A percentile compares a stretch with the other conserved stretches of the same genome.
These are phyloP conservation scores for Cololabis saira DNA, from an alignment of 2,113 vertebrate genomes.

Conservation along the genomic window DNA sequence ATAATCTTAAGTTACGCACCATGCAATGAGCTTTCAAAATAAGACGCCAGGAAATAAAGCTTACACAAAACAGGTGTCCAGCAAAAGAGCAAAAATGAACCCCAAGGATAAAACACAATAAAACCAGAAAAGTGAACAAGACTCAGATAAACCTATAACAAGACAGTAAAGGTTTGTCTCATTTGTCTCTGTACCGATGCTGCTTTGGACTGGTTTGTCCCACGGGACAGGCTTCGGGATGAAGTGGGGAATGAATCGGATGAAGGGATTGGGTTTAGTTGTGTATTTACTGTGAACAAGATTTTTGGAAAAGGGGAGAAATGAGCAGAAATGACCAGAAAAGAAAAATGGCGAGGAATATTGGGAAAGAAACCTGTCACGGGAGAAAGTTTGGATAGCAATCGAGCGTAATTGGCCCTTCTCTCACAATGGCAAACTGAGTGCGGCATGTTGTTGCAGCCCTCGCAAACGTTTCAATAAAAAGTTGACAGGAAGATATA, in stretches of 20 bases:
- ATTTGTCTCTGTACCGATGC: too few species aligned
- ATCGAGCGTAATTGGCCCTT: conserved; percentile 42
- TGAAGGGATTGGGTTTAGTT: background rate
- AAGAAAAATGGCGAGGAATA: conserved; percentile 5
- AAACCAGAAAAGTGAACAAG: too few species aligned
- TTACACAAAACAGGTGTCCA: too few species aligned
- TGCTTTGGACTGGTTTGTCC: too few species aligned
- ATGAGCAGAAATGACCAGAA: conserved; percentile 6
- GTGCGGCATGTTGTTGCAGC: conserved; percentile 36
- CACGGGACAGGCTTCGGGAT: background rate
- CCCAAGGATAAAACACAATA: too few species aligned
- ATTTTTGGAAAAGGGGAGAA: conserved; percentile 5
- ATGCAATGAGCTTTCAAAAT: too few species aligned
- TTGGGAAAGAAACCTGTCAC: conserved; percentile 24
- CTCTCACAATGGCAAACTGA: conserved; percentile 67
- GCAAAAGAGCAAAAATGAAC: too few species aligned
- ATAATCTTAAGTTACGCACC: too few species aligned
- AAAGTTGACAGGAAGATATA: conserved; percentile 41
- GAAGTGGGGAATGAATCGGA: background rate
- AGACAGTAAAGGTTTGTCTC: too few species aligned
- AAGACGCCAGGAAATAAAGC: too few species aligned
- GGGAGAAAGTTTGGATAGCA: conserved; percentile 22
- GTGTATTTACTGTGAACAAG: background rate
- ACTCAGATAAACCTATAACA: too few species aligned
- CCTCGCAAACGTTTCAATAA: conserved; percentile 26